These are phyloP conservation scores for Macaria liturata DNA, from an alignment of 2,888 invertebrate genomes.

Conservation along the genomic window DNA sequence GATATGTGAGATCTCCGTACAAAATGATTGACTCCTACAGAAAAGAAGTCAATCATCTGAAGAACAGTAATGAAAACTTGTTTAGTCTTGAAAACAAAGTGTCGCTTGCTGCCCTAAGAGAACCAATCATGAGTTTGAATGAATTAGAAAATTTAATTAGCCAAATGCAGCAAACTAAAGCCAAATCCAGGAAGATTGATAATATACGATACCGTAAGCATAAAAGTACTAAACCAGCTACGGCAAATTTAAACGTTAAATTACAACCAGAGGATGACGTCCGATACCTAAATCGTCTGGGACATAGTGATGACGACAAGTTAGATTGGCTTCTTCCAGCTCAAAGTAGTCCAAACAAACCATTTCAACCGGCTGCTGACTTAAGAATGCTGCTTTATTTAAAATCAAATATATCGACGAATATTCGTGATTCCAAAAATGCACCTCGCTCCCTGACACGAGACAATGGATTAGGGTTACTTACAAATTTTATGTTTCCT, in stretches of 20 bases:
- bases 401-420: too few species aligned
- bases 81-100: conserved; percentile 67
- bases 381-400: too few species aligned
- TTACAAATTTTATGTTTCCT: conserved; percentile 5
- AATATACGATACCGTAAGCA: background rate
- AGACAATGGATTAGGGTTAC: background rate
- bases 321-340: too few species aligned
- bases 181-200: conserved; percentile 26
- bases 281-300: conserved; percentile 6
- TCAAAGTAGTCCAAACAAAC: too few species aligned
- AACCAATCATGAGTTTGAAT: conserved; percentile 50
- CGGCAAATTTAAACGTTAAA: conserved; percentile 54
- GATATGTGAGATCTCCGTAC: conserved; percentile 66
- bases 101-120: conserved; percentile 52
- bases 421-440: too few species aligned
- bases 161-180: conserved; percentile 44
- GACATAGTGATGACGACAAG: too few species aligned
- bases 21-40: conserved; percentile 34
- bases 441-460: too few species aligned
- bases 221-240: conserved; percentile 25
- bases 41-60: conserved; percentile 42
- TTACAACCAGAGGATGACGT: conserved; percentile 44
- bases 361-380: too few species aligned
- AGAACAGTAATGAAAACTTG: conserved; percentile 58
- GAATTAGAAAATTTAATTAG: conserved; percentile 69